Conservation (phyloP, 2,113 vertebrate genomes). For the Setophaga petechia region DNA sequence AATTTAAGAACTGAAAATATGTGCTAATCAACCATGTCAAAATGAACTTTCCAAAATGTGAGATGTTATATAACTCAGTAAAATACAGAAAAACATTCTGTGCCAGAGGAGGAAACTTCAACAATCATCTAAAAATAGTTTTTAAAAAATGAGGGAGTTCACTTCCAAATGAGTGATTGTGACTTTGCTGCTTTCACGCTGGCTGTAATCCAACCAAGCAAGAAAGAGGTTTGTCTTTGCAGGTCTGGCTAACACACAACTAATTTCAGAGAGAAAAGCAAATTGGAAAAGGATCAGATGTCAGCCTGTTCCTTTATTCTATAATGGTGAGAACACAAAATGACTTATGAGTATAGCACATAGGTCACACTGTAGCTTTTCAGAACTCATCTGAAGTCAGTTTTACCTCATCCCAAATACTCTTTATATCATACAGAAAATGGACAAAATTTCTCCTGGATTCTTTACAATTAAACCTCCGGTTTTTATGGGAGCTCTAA, state of each 20-base stretch:
- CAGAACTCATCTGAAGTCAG: not conserved
- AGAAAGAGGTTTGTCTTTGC: not conserved
- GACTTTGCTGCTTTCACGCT: not conserved
- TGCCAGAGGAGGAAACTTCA: not conserved
- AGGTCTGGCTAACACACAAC: not conserved
- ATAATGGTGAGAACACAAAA: not conserved
- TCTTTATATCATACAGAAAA: not conserved
- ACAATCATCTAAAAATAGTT: not conserved
- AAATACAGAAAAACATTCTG: not conserved
- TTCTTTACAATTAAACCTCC: not conserved
- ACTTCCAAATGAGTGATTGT: not conserved
- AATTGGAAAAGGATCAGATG: constrained; percentile 2
- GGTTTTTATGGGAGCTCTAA: not conserved
- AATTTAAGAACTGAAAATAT: not conserved
- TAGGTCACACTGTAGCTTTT: not conserved
- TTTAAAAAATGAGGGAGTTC: not conserved
- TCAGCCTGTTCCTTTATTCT: not conserved
- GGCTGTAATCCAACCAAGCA: not conserved
- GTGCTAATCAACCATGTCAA: not conserved
- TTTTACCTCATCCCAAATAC: not conserved
- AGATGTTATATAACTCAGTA: not conserved
- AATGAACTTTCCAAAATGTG: not conserved
- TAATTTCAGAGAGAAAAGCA: not conserved
- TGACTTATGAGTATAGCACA: not conserved
- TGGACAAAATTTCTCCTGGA: not conserved